phyloP scores from a whole-genome alignment of 2,113 vertebrate species.

The Elanoides forficatus region DNA sequence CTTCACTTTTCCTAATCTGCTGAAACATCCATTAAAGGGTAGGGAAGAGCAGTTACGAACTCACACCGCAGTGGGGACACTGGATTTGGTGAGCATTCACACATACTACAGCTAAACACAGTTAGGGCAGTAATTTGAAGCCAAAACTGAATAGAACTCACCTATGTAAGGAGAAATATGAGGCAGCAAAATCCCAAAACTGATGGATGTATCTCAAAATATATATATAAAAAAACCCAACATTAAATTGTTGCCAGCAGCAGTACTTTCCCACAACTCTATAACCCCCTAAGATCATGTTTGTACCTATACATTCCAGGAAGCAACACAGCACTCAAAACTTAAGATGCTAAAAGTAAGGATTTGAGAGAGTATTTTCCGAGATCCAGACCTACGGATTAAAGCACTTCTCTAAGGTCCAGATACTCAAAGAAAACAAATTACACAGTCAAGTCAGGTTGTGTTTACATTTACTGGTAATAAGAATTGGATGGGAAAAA shows the following conservation, averaged over 20 bases:
- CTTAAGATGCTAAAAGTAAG: not conserved
- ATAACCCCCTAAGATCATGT: rapidly evolving
- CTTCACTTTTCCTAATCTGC: no score
- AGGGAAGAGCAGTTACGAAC: not conserved
- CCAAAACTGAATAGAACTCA: not conserved
- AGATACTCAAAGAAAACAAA: not conserved
- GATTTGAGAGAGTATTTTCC: not conserved
- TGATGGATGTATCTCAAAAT: not conserved
- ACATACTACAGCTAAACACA: no score
- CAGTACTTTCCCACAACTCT: not conserved
- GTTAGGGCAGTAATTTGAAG: not conserved
- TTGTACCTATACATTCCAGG: not conserved
- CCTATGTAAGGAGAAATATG: rapidly evolving
- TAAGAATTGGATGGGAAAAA: not conserved
- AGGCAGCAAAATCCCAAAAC: not conserved
- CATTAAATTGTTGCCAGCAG: not conserved
- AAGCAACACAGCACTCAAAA: not conserved
- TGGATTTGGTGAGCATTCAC: not conserved
- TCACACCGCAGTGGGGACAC: rapidly evolving
- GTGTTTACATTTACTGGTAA: not conserved
- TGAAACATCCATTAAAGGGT: not conserved
- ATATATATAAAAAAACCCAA: not conserved
- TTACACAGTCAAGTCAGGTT: not conserved
- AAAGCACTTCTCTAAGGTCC: not conserved
- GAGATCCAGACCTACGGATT: not conserved